Evolutionary conservation across 1,140 invertebrate genomes (phyloP).

Genomic region (Yoshiicerus persimilis): DNA sequence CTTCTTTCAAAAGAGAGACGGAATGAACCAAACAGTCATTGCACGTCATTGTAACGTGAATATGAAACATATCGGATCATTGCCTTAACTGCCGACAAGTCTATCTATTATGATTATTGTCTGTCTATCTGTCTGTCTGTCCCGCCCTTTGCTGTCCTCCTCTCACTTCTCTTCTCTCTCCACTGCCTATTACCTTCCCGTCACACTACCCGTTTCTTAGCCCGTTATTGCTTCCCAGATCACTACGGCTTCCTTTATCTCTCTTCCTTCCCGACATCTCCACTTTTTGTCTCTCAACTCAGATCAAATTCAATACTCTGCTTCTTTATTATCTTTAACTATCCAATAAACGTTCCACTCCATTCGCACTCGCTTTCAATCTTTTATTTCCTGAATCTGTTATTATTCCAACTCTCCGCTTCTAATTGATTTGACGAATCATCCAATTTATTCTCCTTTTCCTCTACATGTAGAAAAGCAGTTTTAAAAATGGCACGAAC

Average conservation of each 20-base stretch:
- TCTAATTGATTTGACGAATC: neutral
- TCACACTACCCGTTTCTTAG: neutral
- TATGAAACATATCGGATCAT: conserved; percentile 39
- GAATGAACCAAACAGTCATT: conserved; percentile 25
- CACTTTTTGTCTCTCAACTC: neutral
- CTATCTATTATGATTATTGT: conserved; percentile 16
- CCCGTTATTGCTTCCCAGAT: neutral
- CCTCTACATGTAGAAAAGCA: neutral
- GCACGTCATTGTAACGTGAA: conserved; percentile 29
- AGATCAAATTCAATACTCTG: neutral
- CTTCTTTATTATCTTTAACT: neutral
- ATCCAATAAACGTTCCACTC: neutral
- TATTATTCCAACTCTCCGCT: neutral
- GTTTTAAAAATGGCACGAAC: neutral
- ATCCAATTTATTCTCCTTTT: neutral
- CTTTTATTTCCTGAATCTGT: neutral
- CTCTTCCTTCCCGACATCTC: neutral
- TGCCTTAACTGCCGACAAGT: conserved; percentile 31
- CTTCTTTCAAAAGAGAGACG: conserved; percentile 15
- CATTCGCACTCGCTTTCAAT: neutral
- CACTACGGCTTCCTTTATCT: neutral
- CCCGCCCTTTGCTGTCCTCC: neutral
- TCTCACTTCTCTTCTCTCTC: neutral
- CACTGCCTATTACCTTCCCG: neutral
- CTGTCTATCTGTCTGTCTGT: neutral